These are phyloP conservation scores for Mormyrus lacerda DNA, from an alignment of 2,113 vertebrate species.

Conservation along the genomic window DNA sequence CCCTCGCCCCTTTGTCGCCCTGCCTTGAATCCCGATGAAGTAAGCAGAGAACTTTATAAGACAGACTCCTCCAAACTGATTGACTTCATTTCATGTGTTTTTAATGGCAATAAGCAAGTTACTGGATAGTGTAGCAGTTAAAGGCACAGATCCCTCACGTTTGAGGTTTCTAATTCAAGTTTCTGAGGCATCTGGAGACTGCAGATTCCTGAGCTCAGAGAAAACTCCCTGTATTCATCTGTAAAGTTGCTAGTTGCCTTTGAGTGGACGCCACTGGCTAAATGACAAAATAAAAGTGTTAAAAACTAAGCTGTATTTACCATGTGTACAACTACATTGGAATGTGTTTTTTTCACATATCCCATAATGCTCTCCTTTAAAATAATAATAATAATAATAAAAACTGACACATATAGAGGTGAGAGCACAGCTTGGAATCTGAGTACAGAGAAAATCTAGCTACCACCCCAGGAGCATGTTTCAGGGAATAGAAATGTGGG, in stretches of 20 bases:
- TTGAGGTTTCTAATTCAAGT: background rate
- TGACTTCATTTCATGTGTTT: constrained; percentile 38
- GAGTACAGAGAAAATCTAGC: background rate
- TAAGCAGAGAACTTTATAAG: constrained; percentile 54
- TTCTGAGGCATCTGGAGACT: background rate
- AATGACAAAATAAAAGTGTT: background rate
- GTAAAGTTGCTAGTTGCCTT: background rate
- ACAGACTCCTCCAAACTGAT: constrained; percentile 49
- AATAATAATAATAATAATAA: background rate
- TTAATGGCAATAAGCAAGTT: background rate
- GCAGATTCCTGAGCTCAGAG: background rate
- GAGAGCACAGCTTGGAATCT: background rate
- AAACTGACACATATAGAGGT: background rate
- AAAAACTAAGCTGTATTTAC: background rate
- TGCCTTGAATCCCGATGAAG: constrained; percentile 51
- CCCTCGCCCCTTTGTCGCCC: constrained; percentile 53
- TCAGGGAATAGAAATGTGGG: background rate
- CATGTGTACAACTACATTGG: background rate
- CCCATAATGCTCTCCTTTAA: background rate
- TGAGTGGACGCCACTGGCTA: background rate
- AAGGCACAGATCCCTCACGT: background rate
- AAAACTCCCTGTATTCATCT: background rate
- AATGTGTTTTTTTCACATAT: background rate
- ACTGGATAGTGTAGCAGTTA: background rate
- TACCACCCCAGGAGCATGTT: background rate